Base-by-base conservation (phyloP, 2,888 invertebrate species). In the Neuroscelio doddi region DNA sequence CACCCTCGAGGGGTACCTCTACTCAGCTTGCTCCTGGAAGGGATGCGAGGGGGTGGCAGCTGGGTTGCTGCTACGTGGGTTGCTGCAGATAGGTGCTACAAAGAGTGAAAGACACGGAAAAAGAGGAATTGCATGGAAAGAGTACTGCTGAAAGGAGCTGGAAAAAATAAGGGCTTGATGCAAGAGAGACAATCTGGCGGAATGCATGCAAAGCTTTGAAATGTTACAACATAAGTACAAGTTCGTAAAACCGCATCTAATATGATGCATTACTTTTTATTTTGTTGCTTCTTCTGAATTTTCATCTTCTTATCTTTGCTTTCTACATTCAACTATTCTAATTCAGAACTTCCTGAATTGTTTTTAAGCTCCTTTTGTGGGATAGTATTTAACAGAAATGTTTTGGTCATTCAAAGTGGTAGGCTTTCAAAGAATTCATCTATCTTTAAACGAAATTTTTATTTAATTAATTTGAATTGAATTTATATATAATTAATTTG, bases 81-180 rank as follows among this genome's bases (percentile, higher is more conserved):
- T 24, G 47, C 16, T 47, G 36, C 50, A 69, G 66, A 64, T 66
- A 64, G 58, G 46, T 45, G 50, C 51, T 41, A 64, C 62, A 66
- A 69, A 64, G 64, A 57, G 55, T 55, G 62, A 52, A 69, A 67
- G 62, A 69, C 64, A 53, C 61, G 62, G 50, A 64, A 61, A 69
- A 61, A 62, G 56, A 52, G 45, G 55, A 57, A 24, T 14, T 15
- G 62, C 49, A 53, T 29, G 53, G 36, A 44, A 50, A 44, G 57
- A 57, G 52, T 7, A 10, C 15, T 46, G 45, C 49, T 56, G 52
- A 64, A 59, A 45, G 51, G 9, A 9, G 51, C 17, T 1, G 21
- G 57, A 59, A 57, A 57, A 55, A 44, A 36, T 51, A 14, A 53
- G 27, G 24, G 53, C 55, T 36, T 5, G 30, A 34, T 38, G 38